Evolutionary conservation across 2,113 vertebrate species (phyloP).

Genomic region (Atherinomorus stipes): DNA sequence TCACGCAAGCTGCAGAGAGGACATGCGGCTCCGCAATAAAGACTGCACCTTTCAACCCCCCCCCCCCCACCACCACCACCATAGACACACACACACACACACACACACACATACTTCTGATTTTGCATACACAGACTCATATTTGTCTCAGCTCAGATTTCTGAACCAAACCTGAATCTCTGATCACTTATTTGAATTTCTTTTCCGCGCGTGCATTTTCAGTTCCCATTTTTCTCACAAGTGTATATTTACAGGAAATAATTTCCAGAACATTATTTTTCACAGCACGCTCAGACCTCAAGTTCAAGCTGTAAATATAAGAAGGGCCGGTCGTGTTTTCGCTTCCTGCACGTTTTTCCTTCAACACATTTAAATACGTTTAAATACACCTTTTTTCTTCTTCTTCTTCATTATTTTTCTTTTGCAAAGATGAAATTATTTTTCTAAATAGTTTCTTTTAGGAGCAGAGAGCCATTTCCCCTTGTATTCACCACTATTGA

Average conservation of each 20-base stretch:
- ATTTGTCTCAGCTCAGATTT: slow-evolving; percentile 21
- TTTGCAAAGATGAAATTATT: neutral
- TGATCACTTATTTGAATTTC: neutral
- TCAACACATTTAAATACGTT: slow-evolving; percentile 9
- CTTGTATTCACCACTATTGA: neutral
- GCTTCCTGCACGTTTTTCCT: neutral
- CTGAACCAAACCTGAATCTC: neutral
- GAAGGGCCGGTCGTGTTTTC: slow-evolving; percentile 2
- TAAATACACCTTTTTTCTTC: too few relatives aligned
- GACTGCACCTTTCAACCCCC: slow-evolving; percentile 14
- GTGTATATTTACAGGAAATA: slow-evolving; percentile 2
- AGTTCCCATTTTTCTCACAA: neutral
- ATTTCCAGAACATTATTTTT: neutral
- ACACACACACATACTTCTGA: slow-evolving; percentile 4
- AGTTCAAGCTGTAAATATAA: slow-evolving; percentile 3
- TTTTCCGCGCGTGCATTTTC: neutral
- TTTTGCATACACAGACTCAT: slow-evolving; percentile 13
- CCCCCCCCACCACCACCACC: neutral
- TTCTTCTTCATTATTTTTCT: too few relatives aligned
- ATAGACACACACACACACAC: neutral
- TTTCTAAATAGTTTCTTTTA: neutral
- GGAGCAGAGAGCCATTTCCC: neutral
- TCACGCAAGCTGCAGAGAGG: slow-evolving; percentile 28
- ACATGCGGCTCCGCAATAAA: slow-evolving; percentile 28
- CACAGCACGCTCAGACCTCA: neutral